A percentile compares a stretch with the other conserved stretches of the same genome.
phyloP scores from a whole-genome alignment of 2,888 invertebrate genomes.

The Stegophylla sp. region DNA sequence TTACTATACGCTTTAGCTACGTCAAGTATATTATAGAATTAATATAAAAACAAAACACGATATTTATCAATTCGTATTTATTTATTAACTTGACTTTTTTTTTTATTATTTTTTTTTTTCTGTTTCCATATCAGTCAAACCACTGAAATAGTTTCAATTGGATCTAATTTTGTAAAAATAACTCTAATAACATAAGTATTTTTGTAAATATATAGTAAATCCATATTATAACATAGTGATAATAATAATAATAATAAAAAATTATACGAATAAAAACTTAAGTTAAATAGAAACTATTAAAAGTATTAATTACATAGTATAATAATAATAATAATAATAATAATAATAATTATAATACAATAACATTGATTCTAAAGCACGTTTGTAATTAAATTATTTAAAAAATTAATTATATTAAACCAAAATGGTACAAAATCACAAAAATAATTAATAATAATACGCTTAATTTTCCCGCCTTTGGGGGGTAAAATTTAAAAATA shows the following conservation, averaged over 20 bases:
- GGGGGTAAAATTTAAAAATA: neutral
- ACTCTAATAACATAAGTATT: slow-evolving; percentile 26
- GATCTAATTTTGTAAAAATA: neutral
- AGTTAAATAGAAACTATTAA: slow-evolving; percentile 53
- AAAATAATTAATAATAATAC: slow-evolving; percentile 24
- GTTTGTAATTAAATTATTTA: slow-evolving; percentile 28
- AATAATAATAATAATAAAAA: slow-evolving; percentile 16
- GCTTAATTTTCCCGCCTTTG: neutral
- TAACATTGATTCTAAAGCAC: slow-evolving; percentile 38
- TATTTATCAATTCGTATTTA: neutral
- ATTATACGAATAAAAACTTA: slow-evolving; percentile 27
- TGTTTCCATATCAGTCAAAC: neutral
- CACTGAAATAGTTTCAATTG: neutral
- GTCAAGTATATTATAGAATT: no score
- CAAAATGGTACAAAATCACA: slow-evolving; percentile 15
- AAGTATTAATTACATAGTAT: slow-evolving; percentile 31
- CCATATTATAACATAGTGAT: slow-evolving; percentile 22
- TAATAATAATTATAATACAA: neutral
- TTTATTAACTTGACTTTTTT: neutral
- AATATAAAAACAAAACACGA: neutral
- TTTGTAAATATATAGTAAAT: slow-evolving; percentile 12
- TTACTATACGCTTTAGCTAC: no score
- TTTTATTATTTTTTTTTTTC: neutral
- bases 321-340: slow-evolving; percentile 9
- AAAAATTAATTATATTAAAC: slow-evolving; percentile 18